Evolutionary conservation across 2,888 invertebrate genomes (phyloP).

Genomic region (Sesia apiformis): DNA sequence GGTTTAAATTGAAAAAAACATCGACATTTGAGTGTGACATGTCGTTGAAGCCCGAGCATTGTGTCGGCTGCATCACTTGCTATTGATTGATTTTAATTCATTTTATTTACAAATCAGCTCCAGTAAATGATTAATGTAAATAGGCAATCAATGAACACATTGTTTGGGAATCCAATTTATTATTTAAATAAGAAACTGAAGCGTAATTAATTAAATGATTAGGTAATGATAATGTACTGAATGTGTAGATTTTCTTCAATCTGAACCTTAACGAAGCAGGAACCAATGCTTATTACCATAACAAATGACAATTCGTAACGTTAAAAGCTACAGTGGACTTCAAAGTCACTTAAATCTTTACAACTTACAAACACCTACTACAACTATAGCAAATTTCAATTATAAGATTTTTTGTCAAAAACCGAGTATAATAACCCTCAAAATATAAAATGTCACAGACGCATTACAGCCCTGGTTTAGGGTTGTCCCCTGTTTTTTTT

Average conservation of each 20-base stretch:
- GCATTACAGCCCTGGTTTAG: slow-evolving; percentile 44
- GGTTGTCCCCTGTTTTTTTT: slow-evolving; percentile 66
- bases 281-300: too few relatives aligned
- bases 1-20: slow-evolving; percentile 61
- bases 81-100: slow-evolving; percentile 40
- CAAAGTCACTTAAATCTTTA: too few relatives aligned
- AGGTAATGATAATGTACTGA: too few relatives aligned
- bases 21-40: slow-evolving; percentile 53
- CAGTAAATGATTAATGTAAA: slow-evolving; percentile 6
- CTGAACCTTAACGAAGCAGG: too few relatives aligned
- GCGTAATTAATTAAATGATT: too few relatives aligned
- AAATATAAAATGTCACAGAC: slow-evolving; percentile 63
- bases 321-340: too few relatives aligned
- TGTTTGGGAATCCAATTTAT: slow-evolving; percentile 1
- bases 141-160: slow-evolving; percentile 6
- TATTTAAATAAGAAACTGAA: too few relatives aligned
- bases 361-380: too few relatives aligned
- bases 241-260: too few relatives aligned
- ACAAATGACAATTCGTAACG: too few relatives aligned
- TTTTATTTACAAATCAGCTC: slow-evolving; percentile 15
- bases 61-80: slow-evolving; percentile 30
- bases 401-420: background rate
- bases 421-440: slow-evolving; percentile 20
- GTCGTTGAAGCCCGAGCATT: slow-evolving; percentile 31
- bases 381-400: too few relatives aligned